Base-by-base conservation (phyloP, 2,113 vertebrate species). In the Tinamus guttatus region DNA sequence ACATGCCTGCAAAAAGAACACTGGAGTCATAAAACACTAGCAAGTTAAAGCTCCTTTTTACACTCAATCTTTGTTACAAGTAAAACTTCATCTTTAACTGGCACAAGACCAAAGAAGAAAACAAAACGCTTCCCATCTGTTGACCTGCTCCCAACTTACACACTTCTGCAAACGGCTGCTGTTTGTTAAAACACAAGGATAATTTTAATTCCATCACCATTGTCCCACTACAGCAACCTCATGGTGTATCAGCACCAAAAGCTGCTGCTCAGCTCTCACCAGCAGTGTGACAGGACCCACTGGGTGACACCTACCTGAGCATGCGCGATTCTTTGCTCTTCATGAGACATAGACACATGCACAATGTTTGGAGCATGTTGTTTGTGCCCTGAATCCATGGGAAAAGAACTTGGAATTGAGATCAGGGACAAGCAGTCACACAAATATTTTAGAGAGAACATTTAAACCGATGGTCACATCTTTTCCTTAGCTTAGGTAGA, bases 311-410 rank as follows among this genome's bases (percentile, higher is more conserved):
- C 95, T 97, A 99, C 99, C 99, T 99, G 59, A 99, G 87, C 99
- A 99, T 99, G 62, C 99, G 99, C 0, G 99, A 99, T 87, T 99
- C 99, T 96, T 99, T 99, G 0, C 98, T 98, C 96, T 99, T 99
- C 76, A 99, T 99, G 94, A 99, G 98, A 52, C 98, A 99, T 56
- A 99, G 98, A 82, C 99, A 99, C 99, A 99, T 99, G 19, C 99
- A 98, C 94, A 99, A 95, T 2, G 99, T 99, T 93, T 99, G 99
- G 96, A 99, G 99, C 97, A 99, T 98, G 96, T 99, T 99, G 97
- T 99, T 99, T 96, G 99, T 98, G 85, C 99, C 99, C 99, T 99
- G 96, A 76, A 97, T 40, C 15, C 11, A 76, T 13, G 9, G 41
- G 7, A 20, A 9, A 10, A 58, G 5, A 60, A 32, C 2, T 49